Evolutionary conservation across 2,888 invertebrate species (phyloP).

Genomic region (Hedya salicella): DNA sequence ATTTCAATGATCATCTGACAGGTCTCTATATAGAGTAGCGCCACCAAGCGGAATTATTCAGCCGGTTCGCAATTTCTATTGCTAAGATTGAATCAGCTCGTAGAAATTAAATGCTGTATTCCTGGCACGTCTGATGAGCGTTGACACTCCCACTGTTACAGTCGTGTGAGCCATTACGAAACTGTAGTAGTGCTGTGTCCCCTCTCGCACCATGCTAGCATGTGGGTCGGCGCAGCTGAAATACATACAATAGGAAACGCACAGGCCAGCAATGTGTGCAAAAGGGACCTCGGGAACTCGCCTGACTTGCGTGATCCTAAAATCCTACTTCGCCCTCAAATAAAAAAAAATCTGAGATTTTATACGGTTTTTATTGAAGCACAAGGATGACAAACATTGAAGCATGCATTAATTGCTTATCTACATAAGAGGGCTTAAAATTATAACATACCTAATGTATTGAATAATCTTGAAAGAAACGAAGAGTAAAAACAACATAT

Average conservation of each 20-base stretch:
- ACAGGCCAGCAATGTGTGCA: constrained; percentile 80
- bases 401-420: constrained; percentile 73
- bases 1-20: too few relatives aligned
- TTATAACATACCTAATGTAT: constrained; percentile 52
- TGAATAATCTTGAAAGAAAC: constrained; percentile 35
- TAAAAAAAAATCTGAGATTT: constrained; percentile 61
- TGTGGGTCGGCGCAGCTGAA: constrained; percentile 59
- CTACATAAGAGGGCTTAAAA: constrained; percentile 58
- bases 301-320: constrained; percentile 44
- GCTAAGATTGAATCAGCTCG: neutral
- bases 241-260: constrained; percentile 64
- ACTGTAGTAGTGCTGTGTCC: too few relatives aligned
- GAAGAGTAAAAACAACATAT: constrained; percentile 32
- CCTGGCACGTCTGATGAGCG: too few relatives aligned
- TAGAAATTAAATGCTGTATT: too few relatives aligned
- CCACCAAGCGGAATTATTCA: too few relatives aligned
- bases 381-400: constrained; percentile 78
- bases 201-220: constrained; percentile 1
- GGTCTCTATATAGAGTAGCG: too few relatives aligned
- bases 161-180: too few relatives aligned
- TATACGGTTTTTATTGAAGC: constrained; percentile 76
- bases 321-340: constrained; percentile 44
- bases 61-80: neutral
- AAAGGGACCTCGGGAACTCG: constrained; percentile 60
- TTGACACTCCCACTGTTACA: too few relatives aligned